Percentiles rank a stretch among this genome's conserved stretches.
Conservation (phyloP, 1,140 invertebrate species). For the Zelostemma sp. region DNA sequence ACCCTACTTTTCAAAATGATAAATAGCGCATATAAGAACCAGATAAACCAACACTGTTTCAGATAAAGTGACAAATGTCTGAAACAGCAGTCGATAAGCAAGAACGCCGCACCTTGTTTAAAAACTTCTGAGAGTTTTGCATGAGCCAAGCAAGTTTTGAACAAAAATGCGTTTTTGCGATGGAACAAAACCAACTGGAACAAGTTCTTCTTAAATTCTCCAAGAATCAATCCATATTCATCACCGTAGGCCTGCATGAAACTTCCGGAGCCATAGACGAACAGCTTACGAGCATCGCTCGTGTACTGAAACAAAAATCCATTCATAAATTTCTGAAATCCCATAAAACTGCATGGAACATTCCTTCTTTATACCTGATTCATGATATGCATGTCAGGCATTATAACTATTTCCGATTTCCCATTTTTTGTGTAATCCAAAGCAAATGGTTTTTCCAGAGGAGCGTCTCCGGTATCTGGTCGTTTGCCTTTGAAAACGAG, state of each 20-base stretch:
- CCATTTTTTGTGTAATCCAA: too few species aligned
- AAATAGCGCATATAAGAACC: neutral
- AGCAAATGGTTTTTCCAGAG: too few species aligned
- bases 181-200: slow-evolving; percentile 53
- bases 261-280: slow-evolving; percentile 41
- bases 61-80: neutral
- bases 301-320: slow-evolving; percentile 35
- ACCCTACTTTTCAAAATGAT: neutral
- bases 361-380: too few species aligned
- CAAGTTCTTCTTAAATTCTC: slow-evolving; percentile 41
- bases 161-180: slow-evolving; percentile 46
- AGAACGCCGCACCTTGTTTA: slow-evolving; percentile 34
- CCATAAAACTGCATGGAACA: too few species aligned
- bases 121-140: slow-evolving; percentile 40
- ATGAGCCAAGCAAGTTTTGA: slow-evolving; percentile 28
- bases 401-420: too few species aligned
- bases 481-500: slow-evolving; percentile 43
- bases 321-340: slow-evolving; percentile 1
- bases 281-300: slow-evolving; percentile 38
- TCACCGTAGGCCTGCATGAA: slow-evolving; percentile 41
- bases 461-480: slow-evolving; percentile 18
- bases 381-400: too few species aligned
- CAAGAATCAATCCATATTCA: slow-evolving; percentile 50
- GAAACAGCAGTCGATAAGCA: neutral
- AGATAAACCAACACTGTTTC: neutral